Evolutionary conservation across 2,113 vertebrate genomes (phyloP).

Genomic region (Chunga burmeisteri): DNA sequence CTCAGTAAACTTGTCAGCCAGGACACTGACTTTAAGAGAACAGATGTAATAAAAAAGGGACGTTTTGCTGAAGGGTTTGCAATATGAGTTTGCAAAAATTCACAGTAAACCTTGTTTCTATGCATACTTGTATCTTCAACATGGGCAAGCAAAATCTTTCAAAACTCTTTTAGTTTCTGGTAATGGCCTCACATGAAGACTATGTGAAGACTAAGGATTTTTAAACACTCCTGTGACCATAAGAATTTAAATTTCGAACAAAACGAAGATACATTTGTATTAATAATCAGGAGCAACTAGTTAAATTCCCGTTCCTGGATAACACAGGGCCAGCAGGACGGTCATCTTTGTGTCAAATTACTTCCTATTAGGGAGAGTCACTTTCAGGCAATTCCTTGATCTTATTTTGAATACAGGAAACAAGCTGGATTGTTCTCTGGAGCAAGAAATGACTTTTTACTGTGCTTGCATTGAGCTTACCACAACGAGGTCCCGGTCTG

Average conservation of each 20-base stretch:
- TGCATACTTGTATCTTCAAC: neutral
- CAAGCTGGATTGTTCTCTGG: neutral
- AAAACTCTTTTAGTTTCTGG: neutral
- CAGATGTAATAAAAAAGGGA: neutral
- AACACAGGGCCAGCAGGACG: no score
- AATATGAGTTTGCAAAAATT: neutral
- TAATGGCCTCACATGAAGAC: neutral
- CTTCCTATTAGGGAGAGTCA: neutral
- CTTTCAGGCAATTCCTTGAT: neutral
- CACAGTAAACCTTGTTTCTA: neutral
- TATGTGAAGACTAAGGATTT: neutral
- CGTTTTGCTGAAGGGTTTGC: neutral
- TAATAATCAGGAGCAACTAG: neutral
- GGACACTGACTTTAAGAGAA: neutral
- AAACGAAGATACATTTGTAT: neutral
- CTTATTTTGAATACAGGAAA: neutral
- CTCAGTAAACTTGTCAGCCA: neutral
- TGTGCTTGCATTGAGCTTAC: neutral
- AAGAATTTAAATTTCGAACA: neutral
- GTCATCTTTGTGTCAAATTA: neutral
- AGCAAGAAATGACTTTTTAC: conserved; percentile 3
- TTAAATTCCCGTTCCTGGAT: no score
- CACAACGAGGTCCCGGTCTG: neutral
- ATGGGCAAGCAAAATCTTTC: neutral
- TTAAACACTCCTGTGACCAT: neutral